phyloP scores from a whole-genome alignment of 2,797 vertebrate species.

The Phrynocephalus forsythii region DNA sequence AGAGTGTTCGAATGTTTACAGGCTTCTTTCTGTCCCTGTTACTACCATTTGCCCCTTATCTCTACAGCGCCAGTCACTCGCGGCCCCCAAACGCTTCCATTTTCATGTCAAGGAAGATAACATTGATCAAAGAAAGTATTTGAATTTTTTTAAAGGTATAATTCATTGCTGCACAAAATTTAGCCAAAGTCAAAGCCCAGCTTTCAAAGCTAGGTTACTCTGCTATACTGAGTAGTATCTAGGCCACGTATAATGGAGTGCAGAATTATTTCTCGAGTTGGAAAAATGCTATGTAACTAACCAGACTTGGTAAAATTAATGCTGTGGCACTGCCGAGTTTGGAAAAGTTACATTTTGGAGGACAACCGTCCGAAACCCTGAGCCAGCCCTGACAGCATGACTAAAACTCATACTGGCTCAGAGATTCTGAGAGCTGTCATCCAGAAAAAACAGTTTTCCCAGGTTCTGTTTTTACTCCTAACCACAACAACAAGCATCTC shows the following conservation, averaged over 20 bases:
- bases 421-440: too few relatives aligned
- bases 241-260: neutral
- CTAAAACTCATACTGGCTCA: too few relatives aligned
- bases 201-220: neutral
- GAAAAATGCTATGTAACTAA: neutral
- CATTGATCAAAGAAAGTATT: slow-evolving; percentile 49
- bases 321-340: too few relatives aligned
- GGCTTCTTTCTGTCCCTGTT: slow-evolving; percentile 18
- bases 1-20: slow-evolving; percentile 47
- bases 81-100: slow-evolving; percentile 36
- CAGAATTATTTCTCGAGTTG: neutral
- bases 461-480: too few relatives aligned
- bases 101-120: fast-evolving
- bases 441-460: too few relatives aligned
- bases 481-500: too few relatives aligned
- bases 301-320: neutral
- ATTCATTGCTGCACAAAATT: slow-evolving; percentile 7
- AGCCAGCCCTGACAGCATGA: too few relatives aligned
- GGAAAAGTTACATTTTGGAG: too few relatives aligned
- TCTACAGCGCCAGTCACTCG: slow-evolving; percentile 48
- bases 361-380: too few relatives aligned
- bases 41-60: slow-evolving; percentile 33
- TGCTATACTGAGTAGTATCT: neutral
- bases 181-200: neutral
- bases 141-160: slow-evolving; percentile 35